phyloP scores from a whole-genome alignment of 2,888 invertebrate genomes.

The Drosophila fulvimacula region DNA sequence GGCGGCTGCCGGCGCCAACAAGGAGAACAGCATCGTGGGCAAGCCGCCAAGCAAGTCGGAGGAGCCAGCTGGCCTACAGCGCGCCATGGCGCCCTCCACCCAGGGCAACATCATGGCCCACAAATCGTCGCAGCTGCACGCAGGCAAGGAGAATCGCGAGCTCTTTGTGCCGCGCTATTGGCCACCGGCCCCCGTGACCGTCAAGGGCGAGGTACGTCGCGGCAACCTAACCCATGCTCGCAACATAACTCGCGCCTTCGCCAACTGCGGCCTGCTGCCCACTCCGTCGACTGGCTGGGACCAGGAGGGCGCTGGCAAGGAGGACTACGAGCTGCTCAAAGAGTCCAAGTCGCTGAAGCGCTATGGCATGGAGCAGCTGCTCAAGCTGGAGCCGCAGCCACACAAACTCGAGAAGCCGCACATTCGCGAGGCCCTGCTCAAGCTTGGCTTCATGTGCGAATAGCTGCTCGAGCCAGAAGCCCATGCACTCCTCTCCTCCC shows the following conservation, averaged over 20 bases:
- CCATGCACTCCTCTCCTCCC: not conserved
- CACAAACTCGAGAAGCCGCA: constrained; percentile 24
- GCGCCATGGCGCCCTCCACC: not conserved
- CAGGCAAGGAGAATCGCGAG: constrained; percentile 18
- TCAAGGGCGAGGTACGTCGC: constrained; percentile 41
- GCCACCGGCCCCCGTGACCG: constrained; percentile 39
- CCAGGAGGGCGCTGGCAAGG: not conserved
- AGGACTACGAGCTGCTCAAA: not conserved
- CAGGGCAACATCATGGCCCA: constrained; percentile 20
- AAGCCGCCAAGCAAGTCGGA: not conserved
- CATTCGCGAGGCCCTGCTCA: not conserved
- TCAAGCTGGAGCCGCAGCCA: constrained; percentile 52
- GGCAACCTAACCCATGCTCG: constrained; percentile 55
- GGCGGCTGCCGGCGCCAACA: constrained; percentile 31
- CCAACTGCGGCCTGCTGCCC: constrained; percentile 40
- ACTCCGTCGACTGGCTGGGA: constrained; percentile 15
- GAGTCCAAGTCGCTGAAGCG: constrained; percentile 30
- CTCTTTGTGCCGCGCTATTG: constrained; percentile 52
- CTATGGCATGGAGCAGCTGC: constrained; percentile 50
- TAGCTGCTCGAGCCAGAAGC: constrained; percentile 7
- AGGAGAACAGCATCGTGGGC: constrained; percentile 23
- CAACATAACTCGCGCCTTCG: constrained; percentile 36
- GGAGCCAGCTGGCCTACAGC: not conserved
- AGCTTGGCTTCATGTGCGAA: constrained; percentile 25
- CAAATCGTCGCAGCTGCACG: not conserved